These are phyloP conservation scores for Epistrophella euchroma DNA, from an alignment of 2,888 invertebrate genomes.

Conservation along the genomic window DNA sequence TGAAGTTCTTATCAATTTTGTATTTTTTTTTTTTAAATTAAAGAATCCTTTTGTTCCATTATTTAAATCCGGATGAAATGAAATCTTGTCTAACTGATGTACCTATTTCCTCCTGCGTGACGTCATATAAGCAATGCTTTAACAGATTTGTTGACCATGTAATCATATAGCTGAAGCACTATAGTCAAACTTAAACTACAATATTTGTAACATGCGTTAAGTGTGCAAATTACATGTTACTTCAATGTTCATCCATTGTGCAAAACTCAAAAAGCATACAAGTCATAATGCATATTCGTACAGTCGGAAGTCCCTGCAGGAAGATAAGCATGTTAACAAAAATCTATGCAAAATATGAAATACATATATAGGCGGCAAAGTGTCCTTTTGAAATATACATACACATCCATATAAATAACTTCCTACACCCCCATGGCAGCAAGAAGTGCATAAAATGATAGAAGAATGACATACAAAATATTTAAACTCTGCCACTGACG, in stretches of 20 bases:
- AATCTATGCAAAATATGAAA: slow-evolving; percentile 23
- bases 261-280: background rate
- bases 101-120: too few species aligned
- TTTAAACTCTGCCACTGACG: slow-evolving; percentile 57
- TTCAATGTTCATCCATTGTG: slow-evolving; percentile 3
- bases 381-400: slow-evolving; percentile 1
- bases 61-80: too few species aligned
- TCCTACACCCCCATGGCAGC: slow-evolving; percentile 19
- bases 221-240: slow-evolving; percentile 2
- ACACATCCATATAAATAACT: background rate
- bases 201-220: background rate
- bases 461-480: slow-evolving; percentile 65
- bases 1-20: too few species aligned
- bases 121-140: too few species aligned
- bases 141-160: background rate
- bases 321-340: slow-evolving; percentile 30
- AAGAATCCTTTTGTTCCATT: too few species aligned
- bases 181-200: background rate
- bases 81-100: too few species aligned
- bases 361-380: slow-evolving; percentile 3
- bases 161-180: background rate
- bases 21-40: too few species aligned
- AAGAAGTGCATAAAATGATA: slow-evolving; percentile 45
- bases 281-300: background rate
- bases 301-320: slow-evolving; percentile 27